Base-by-base conservation (phyloP, 2,113 vertebrate species). In the Cynopterus brachyotis region DNA sequence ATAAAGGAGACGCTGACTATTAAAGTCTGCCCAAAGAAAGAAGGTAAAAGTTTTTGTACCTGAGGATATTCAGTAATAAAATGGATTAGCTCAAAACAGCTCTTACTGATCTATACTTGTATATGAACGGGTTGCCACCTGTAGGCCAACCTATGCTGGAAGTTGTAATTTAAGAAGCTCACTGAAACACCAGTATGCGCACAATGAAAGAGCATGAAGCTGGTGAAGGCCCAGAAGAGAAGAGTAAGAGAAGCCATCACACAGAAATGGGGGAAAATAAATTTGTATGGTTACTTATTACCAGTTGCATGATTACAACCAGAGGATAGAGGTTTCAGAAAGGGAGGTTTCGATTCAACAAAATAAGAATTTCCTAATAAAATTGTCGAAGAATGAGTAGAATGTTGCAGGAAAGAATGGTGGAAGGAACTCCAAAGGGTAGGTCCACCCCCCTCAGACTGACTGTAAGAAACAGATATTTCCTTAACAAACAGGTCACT, bases 261-360 rank as follows among this genome's bases (percentile, higher is more conserved):
- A 3, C 0, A 60, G 53, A 19, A 69, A 90, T 5, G 42, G 20
- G 37, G 37, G 3, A 59, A 73, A 22, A 57, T 7, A 7, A 42
- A 37, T 78, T 24, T 30, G n/a, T 9, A 11, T 0, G 5, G 16
- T 32, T 70, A 35, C 20, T 64, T 37, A 79, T 22, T 11, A 50
- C 13, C 9, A 45, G 6, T 5, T 5, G 9, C 35, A 24, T 0
- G 20, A 37, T 37, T 6, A 53, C 1, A 37, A 37, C 5, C 11
- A 26, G 60, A 91, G 30, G 26, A 53, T 10, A 11, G 16, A 53
- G 47, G 28, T 75, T 88, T 81, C 80, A 53, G 64, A 3, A 10
- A 24, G 0, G 35, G 35, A n/a, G 20, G 35, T 13, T 32, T 57
- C 26, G n/a, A 37, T 47, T 75, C 50, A 67, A 0, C 28, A 20